Percentiles rank a stretch among this genome's conserved stretches.
These are phyloP conservation scores for Buathra laborator DNA, from an alignment of 2,888 invertebrate genomes.

Conservation along the genomic window DNA sequence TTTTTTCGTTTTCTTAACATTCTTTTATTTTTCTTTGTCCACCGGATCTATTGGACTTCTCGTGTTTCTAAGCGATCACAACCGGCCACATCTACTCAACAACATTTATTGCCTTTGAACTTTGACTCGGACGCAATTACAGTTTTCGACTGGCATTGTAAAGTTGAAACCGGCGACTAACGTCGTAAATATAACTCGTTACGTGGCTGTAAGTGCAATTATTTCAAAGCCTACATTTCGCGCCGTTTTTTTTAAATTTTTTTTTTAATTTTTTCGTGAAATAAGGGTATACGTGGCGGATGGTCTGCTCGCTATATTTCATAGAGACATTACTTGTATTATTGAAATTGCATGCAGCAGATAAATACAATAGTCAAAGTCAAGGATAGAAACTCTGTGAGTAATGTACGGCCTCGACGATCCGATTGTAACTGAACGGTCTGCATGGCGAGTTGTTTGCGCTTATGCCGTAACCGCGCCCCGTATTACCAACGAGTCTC, in stretches of 20 bases:
- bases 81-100: conserved; percentile 46
- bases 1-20: not conserved
- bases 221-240: not conserved
- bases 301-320: conserved; percentile 14
- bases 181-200: conserved; percentile 39
- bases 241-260: too few species aligned
- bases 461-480: conserved; percentile 37
- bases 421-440: conserved; percentile 35
- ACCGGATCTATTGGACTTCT: conserved; percentile 21
- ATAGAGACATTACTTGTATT: conserved; percentile 30
- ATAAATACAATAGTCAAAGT: conserved; percentile 39
- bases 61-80: conserved; percentile 55
- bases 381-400: conserved; percentile 51
- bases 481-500: conserved; percentile 33
- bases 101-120: conserved; percentile 56
- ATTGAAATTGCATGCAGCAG: conserved; percentile 11
- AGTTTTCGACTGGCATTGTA: conserved; percentile 51
- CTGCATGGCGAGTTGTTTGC: conserved; percentile 25
- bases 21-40: conserved; percentile 4
- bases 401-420: conserved; percentile 15
- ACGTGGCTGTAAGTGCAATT: conserved; percentile 23
- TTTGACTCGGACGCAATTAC: conserved; percentile 52
- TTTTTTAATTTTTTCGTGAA: too few species aligned
- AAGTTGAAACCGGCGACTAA: conserved; percentile 14
- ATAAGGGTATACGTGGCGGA: conserved; percentile 6